Evolutionary conservation across 2,888 invertebrate genomes (phyloP), one percentile per base, ranked within the genome.

Genomic region (Galeopsomyia nigrocyanea): DNA sequence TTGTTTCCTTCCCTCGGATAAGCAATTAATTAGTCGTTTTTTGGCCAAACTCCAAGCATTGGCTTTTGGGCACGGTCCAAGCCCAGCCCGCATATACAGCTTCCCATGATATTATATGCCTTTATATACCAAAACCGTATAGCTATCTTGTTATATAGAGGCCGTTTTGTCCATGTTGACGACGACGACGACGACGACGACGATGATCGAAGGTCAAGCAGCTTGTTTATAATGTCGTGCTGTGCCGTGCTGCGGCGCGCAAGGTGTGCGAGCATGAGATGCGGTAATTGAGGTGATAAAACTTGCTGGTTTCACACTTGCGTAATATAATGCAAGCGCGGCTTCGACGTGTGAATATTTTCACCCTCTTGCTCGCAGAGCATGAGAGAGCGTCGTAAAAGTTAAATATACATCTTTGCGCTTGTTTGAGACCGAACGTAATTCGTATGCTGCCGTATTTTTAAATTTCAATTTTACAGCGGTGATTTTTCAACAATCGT

Each of bases 11-110:
- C 55, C 55, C 73, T 70, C 56, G 70, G 73, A 75, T 68, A 73
- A 75, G 75, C 75, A 68, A 75, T 75, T 75, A 73, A 75, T 75
- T 71, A 73, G 75, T 68, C 68, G 65, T 60, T 73, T 73, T 71
- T 71, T 74, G 75, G 75, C 68, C 13, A 16, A 31, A 14, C 47
- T 75, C 75, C 75, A 75, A 75, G 71, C 71, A 74, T 46, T 63
- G 68, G 66, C 60, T 71, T 75, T 75, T 75, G 75, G 75, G 71
- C 51, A 47, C 2, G 60, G 55, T 75, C 75, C 75, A 75, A 75
- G 71, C 68, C 55, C 14, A 56, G 50, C 57, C 53, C 19, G 57
- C 61, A n/a, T n/a, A n/a, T n/a, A n/a, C n/a, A 61, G 55, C 56
- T 50, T n/a, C 47, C 21, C 9, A 31, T 47, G 6, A 57, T 10